Base-by-base conservation (phyloP, 92 coral and sea anemone species). In the Epizoanthus illoricatus region DNA sequence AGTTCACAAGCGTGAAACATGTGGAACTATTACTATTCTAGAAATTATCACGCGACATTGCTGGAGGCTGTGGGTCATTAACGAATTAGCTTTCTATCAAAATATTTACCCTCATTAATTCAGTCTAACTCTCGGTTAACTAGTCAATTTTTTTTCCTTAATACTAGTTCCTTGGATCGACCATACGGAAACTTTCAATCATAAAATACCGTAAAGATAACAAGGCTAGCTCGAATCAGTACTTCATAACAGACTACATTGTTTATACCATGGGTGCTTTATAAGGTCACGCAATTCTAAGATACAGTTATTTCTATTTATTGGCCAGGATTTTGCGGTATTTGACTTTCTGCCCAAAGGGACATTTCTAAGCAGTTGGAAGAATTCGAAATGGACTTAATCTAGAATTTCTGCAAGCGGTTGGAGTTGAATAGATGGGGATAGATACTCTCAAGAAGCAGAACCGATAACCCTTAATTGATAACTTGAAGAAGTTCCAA, bases 341-440 rank as follows among this genome's bases (percentile, higher is more conserved):
- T 57, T 19, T 49, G 63, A 24, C 24, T 20, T 61, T 40, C 40
- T 41, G 58, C 60, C 82, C 61, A 21, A 23, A 58, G 82, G 21
- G 60, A 78, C 64, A 62, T 76, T 18, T 21, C 45, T 39, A 2
- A 62, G 24, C 82, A 43, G 82, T 66, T 41, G 82, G 72, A 43
- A 18, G 52, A 9, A 39, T 45, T 5, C 15, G 9, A 64, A 63
- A 70, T 5, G 71, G 19, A 33, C 15, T 39, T 20, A 20, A 2
- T 41, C 71, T 23, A 11, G 15, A 19, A 16, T 61, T 61, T 76
- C 70, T 18, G 20, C 40, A 61, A 61, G 47, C 82, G 54, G 23
- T 20, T 78, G 28, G 47, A 42, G 16, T 20, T 20, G 49, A 64
- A 21, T 20, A 64, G 12, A 18, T 43, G 12, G 82, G 43, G 60